These are phyloP conservation scores for Eumacrocentrus americanus DNA, from an alignment of 2,888 invertebrate genomes.

Conservation along the genomic window DNA sequence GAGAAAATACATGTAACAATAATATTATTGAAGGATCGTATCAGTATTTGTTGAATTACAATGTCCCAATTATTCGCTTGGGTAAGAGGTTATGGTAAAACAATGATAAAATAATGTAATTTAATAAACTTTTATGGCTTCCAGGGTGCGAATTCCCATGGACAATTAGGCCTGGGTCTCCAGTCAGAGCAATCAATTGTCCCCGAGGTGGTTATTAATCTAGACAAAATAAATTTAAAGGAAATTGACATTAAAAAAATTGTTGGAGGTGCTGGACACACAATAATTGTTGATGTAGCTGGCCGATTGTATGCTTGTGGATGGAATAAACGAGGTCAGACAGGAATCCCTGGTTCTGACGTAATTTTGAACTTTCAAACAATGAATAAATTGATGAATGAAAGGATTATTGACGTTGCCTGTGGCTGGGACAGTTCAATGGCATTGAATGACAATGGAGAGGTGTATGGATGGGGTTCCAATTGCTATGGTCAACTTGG, in stretches of 20 bases:
- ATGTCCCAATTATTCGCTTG: constrained; percentile 37
- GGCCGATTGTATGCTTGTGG: constrained; percentile 80
- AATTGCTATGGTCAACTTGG: constrained; percentile 76
- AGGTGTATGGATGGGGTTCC: constrained; percentile 83
- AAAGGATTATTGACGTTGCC: constrained; percentile 68
- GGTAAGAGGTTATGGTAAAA: too few species aligned
- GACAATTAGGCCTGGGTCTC: constrained; percentile 75
- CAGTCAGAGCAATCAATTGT: constrained; percentile 71
- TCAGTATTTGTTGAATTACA: neutral
- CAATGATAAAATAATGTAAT: too few species aligned
- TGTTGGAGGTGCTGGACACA: constrained; percentile 80
- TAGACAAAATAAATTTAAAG: constrained; percentile 52
- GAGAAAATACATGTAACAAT: neutral
- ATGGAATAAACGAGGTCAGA: constrained; percentile 78
- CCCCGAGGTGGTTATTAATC: constrained; percentile 64
- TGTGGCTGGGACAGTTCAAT: constrained; percentile 87
- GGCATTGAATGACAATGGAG: constrained; percentile 72
- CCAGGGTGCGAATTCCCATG: constrained; percentile 87
- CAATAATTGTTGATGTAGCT: constrained; percentile 70
- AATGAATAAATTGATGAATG: constrained; percentile 49
- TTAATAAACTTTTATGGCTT: too few species aligned
- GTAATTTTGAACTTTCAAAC: constrained; percentile 55
- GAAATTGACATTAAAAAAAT: constrained; percentile 68
- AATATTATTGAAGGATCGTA: neutral
- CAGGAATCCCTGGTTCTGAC: constrained; percentile 66